These are phyloP conservation scores for Aphidius colemani DNA, from an alignment of 2,888 invertebrate species.

Conservation along the genomic window DNA sequence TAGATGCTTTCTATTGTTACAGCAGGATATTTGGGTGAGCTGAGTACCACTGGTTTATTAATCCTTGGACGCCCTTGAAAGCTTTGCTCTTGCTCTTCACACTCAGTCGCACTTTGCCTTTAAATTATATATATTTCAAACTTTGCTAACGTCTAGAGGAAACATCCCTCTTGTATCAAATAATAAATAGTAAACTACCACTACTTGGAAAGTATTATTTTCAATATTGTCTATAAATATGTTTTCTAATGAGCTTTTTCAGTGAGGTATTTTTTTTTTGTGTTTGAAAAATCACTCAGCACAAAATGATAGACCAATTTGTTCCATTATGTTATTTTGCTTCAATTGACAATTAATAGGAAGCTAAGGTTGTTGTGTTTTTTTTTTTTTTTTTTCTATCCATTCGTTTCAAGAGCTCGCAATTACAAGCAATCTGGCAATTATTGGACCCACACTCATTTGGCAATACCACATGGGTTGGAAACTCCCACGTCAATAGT, in stretches of 20 bases:
- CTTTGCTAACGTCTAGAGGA: conserved; percentile 29
- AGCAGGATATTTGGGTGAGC: conserved; percentile 36
- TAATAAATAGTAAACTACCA: too few species aligned
- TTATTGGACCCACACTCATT: conserved; percentile 40
- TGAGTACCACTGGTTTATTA: conserved; percentile 50
- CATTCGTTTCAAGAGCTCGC: conserved; percentile 54
- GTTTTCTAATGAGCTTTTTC: too few species aligned
- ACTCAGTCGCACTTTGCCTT: conserved; percentile 34
- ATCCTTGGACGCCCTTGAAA: conserved; percentile 46
- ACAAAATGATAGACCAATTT: too few species aligned
- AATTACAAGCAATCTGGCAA: conserved; percentile 57
- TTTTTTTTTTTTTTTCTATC: conserved; percentile 35
- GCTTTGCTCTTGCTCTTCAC: conserved; percentile 38
- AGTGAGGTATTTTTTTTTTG: too few species aligned
- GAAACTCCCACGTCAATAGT: conserved; percentile 33
- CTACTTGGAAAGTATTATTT: too few species aligned
- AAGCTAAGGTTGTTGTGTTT: conserved; percentile 7
- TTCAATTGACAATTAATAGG: neutral
- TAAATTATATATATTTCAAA: conserved; percentile 16
- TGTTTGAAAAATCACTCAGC: too few species aligned
- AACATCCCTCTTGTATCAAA: conserved; percentile 21
- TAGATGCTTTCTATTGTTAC: conserved; percentile 32
- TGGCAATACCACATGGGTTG: conserved; percentile 21
- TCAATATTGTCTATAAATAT: too few species aligned
- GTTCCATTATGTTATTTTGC: too few species aligned